These are phyloP conservation scores for Drosophila putrida DNA, from an alignment of 2,888 invertebrate genomes.

Conservation along the genomic window DNA sequence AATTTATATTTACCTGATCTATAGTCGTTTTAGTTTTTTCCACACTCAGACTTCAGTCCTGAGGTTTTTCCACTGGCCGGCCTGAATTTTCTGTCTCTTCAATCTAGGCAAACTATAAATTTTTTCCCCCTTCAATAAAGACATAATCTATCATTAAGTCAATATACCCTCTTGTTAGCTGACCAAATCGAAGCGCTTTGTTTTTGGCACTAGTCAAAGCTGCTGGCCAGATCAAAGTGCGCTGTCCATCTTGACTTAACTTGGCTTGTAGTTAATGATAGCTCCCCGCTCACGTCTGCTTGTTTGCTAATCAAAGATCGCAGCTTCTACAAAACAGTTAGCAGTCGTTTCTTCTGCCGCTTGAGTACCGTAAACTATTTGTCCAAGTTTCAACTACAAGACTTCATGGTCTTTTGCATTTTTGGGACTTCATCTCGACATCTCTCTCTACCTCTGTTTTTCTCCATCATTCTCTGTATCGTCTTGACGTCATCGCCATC, in stretches of 20 bases:
- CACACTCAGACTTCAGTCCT: neutral
- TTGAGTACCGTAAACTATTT: slow-evolving; percentile 79
- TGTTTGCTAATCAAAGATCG: slow-evolving; percentile 79
- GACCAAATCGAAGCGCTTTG: slow-evolving; percentile 23
- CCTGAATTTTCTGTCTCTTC: neutral
- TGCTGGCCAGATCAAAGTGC: slow-evolving; percentile 59
- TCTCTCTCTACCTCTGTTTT: neutral
- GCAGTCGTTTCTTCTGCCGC: slow-evolving; percentile 45
- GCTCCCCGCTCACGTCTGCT: slow-evolving; percentile 49
- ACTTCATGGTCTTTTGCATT: slow-evolving; percentile 28
- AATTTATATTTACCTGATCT: neutral
- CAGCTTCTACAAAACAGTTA: slow-evolving; percentile 73
- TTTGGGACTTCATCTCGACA: neutral
- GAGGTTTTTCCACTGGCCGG: too few species aligned
- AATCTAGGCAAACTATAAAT: neutral
- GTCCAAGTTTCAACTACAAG: slow-evolving; percentile 76
- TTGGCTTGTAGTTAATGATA: slow-evolving; percentile 69
- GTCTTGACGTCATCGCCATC: slow-evolving; percentile 67
- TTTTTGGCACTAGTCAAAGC: slow-evolving; percentile 50
- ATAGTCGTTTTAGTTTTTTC: neutral
- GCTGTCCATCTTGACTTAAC: slow-evolving; percentile 38
- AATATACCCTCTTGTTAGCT: neutral
- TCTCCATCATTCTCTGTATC: neutral
- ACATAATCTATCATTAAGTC: neutral
- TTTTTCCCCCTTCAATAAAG: neutral